Base-by-base conservation (phyloP, 1,140 invertebrate genomes). In the Caenorhabditis tropicalis region DNA sequence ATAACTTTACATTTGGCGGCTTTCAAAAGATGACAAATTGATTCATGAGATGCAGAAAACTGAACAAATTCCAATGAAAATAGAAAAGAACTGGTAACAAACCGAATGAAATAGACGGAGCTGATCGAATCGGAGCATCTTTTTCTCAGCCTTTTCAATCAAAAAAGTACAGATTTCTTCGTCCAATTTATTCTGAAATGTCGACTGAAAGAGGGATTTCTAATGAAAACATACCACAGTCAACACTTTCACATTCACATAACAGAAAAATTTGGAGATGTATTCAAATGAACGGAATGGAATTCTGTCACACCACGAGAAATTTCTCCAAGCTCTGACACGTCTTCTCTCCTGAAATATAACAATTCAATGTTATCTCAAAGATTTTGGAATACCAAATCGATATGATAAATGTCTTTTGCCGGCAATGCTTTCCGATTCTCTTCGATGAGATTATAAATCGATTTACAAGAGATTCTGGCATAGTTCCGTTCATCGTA, bases 261-360 rank as follows among this genome's bases (percentile, higher is more conserved):
- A 33, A n/a, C 65, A 74, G 65, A 74, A 74, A 24, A 74, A 74
- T 10, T 74, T 74, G 19, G 33, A 43, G 0, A 74, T 74, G n/a
- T 74, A 74, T 27, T 74, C 65, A 2, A 74, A 19, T 1, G 65
- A 74, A 15, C 36, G 10, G 29, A 74, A 74, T 7, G 65, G 65
- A 27, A 74, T 74, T 4, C 65, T 12, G 16, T 74, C 65, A 43
- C 65, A 74, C 65, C 65, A 74, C 4, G 65, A 74, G 16, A 74
- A 74, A 31, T 74, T n/a, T 74, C 65, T 74, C 65, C 65, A 74
- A 24, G 65, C 65, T 27, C 65, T n/a, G 15, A 74, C 65, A 33
- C 65, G 27, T 74, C 65, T 46, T 24, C 65, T 39, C n/a, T 74
- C 65, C 65, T 74, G 36, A 24, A 39, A 31, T n/a, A 27, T 27